A percentile compares a stretch with the other conserved stretches of the same genome.
These are phyloP conservation scores for Smithornis capensis DNA, from an alignment of 2,113 vertebrate species.

Conservation along the genomic window DNA sequence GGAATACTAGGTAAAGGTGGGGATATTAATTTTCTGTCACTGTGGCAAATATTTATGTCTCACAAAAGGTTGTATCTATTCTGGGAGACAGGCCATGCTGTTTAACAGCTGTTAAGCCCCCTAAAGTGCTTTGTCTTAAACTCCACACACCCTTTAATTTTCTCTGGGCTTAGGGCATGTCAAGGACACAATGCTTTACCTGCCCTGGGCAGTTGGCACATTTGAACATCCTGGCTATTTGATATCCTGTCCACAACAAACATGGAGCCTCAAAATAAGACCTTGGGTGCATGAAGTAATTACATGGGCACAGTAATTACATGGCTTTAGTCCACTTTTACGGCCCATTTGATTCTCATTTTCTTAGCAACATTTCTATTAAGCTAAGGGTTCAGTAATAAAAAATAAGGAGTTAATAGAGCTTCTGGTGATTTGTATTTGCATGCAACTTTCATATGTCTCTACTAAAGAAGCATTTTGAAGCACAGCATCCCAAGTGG, in stretches of 20 bases:
- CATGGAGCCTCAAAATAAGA: not conserved
- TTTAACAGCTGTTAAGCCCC: not conserved
- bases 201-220: not conserved
- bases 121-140: not conserved
- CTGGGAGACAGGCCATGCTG: not conserved
- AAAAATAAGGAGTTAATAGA: not conserved
- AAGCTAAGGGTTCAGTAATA: not conserved
- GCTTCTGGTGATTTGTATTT: constrained; percentile 41
- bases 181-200: not conserved
- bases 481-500: constrained; percentile 4
- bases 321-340: not conserved
- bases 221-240: not conserved
- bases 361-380: not conserved
- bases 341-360: not conserved
- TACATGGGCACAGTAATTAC: not conserved
- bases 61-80: not conserved
- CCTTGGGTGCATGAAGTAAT: not conserved
- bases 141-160: not conserved
- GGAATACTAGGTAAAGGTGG: not conserved
- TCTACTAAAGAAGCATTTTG: not conserved
- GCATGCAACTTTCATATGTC: not conserved
- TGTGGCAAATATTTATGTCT: not conserved
- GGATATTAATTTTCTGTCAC: not conserved
- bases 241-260: not conserved
- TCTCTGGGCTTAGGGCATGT: not conserved